phyloP scores from a whole-genome alignment of 2,797 vertebrate genomes.

The Todus mexicanus region DNA sequence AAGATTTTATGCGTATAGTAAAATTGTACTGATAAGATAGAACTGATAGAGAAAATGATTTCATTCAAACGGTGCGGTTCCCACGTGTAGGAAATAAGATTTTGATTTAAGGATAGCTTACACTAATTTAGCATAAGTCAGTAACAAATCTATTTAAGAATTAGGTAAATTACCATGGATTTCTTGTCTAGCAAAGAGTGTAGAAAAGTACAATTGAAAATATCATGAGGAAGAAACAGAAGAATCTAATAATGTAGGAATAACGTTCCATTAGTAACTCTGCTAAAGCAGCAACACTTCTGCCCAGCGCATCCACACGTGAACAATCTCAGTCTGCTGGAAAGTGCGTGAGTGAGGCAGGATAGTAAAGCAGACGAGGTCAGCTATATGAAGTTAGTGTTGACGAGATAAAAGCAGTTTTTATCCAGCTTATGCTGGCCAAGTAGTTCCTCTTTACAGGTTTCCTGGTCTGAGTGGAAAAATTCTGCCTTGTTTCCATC shows the following conservation, averaged over 20 bases:
- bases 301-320: fast-evolving
- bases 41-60: background rate
- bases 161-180: background rate
- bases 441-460: background rate
- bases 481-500: background rate
- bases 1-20: background rate
- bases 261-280: background rate
- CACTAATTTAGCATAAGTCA: background rate
- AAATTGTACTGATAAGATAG: background rate
- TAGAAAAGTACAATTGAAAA: background rate
- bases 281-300: background rate
- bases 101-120: background rate
- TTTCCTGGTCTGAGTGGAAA: background rate
- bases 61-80: background rate
- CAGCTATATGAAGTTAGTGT: background rate
- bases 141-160: background rate
- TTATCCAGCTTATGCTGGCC: background rate
- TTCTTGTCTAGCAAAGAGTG: background rate
- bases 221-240: background rate
- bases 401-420: background rate
- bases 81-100: background rate
- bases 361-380: background rate
- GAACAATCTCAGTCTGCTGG: background rate
- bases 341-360: fast-evolving
- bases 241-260: background rate